A percentile compares a stretch with the other conserved stretches of the same genome.
Evolutionary conservation across 2,113 vertebrate species (phyloP).

Genomic region (Mungos mungo): DNA sequence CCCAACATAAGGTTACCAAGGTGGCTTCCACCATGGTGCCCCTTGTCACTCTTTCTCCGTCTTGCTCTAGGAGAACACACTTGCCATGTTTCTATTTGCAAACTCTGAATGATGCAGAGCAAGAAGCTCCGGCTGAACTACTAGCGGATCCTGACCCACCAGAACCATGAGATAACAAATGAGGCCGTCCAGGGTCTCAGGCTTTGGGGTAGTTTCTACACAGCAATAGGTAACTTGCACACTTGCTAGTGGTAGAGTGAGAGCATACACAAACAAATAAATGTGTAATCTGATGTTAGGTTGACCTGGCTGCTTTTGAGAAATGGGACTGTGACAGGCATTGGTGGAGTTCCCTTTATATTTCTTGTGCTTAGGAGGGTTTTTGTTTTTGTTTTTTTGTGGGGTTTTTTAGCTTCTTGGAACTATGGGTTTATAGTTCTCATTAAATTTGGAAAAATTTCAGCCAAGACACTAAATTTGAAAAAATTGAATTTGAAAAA

Average conservation of each 20-base stretch:
- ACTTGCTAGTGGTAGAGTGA: not conserved
- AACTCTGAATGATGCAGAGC: not conserved
- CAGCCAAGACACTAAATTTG: not conserved
- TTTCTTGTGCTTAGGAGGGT: not conserved
- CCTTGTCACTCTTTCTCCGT: too few species aligned
- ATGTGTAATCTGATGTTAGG: not conserved
- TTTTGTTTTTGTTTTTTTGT: not conserved
- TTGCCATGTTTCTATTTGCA: rapidly evolving
- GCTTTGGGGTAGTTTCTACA: rapidly evolving
- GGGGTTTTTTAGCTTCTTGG: not conserved
- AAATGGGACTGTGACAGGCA: not conserved
- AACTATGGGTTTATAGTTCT: not conserved
- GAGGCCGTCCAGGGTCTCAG: rapidly evolving
- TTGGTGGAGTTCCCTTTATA: not conserved
- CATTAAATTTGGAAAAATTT: not conserved
- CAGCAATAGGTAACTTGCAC: not conserved
- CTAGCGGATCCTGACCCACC: not conserved
- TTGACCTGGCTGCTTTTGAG: too few species aligned
- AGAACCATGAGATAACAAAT: rapidly evolving
- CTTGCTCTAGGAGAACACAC: not conserved
- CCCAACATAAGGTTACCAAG: too few species aligned
- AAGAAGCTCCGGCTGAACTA: rapidly evolving
- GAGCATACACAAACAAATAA: too few species aligned
- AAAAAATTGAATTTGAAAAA: not conserved
- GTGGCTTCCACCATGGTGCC: not conserved